Conservation (phyloP, 2,113 vertebrate genomes). For the Caracal caracal region DNA sequence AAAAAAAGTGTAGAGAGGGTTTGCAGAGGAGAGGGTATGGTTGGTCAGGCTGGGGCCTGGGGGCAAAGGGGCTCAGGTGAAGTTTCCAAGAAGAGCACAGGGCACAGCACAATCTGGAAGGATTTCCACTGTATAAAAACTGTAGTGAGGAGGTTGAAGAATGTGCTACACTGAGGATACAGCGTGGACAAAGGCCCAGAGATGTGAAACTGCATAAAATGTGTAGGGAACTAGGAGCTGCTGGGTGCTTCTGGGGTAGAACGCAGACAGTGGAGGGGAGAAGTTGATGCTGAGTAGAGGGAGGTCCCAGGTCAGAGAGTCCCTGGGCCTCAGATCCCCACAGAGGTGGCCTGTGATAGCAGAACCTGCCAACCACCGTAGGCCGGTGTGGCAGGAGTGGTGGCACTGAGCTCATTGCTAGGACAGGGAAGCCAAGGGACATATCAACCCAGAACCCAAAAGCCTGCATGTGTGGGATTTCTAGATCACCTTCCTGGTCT, state of each 20-base stretch:
- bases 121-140: not conserved
- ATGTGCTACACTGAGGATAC: not conserved
- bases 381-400: not conserved
- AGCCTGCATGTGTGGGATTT: not conserved
- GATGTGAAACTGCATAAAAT: not conserved
- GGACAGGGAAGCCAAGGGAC: not conserved
- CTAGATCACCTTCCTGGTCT: not conserved
- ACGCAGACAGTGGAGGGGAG: not conserved
- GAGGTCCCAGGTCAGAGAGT: not conserved
- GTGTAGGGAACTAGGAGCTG: not conserved
- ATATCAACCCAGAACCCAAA: not conserved
- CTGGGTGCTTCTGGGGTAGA: not conserved
- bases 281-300: not conserved
- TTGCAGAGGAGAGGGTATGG: not conserved
- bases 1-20: not conserved
- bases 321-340: not conserved
- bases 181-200: not conserved
- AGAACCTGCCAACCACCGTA: not conserved
- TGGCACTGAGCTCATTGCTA: not conserved
- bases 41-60: not conserved
- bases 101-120: not conserved
- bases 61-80: too few species aligned
- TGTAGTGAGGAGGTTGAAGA: not conserved
- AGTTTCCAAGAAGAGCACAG: not conserved
- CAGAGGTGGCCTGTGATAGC: not conserved